These are phyloP conservation scores for Andrena haemorrhoa DNA, from an alignment of 2,888 invertebrate genomes.

Conservation along the genomic window DNA sequence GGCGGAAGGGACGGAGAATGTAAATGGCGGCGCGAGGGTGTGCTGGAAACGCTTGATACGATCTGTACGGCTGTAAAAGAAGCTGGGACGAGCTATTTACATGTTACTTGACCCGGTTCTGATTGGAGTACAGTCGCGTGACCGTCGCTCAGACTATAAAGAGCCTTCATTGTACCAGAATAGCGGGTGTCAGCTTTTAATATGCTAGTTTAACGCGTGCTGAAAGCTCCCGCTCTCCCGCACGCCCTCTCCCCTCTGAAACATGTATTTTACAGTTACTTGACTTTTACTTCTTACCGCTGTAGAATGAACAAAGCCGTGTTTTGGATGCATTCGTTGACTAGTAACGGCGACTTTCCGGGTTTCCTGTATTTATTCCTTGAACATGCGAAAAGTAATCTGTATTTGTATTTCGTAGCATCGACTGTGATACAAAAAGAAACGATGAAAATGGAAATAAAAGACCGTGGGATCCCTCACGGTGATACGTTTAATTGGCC, in stretches of 20 bases:
- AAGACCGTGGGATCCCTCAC: slow-evolving; percentile 32
- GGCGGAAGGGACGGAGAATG: not conserved
- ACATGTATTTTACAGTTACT: slow-evolving; percentile 18
- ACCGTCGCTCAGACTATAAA: slow-evolving; percentile 10
- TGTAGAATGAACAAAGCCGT: not conserved
- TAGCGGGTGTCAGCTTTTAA: slow-evolving; percentile 27
- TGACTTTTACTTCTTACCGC: not conserved
- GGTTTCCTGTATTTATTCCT: slow-evolving; percentile 48
- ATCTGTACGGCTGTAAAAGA: not conserved
- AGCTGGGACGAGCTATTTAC: slow-evolving; percentile 12
- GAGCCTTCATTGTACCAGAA: slow-evolving; percentile 15
- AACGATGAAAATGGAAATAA: slow-evolving; percentile 53
- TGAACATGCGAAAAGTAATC: slow-evolving; percentile 44
- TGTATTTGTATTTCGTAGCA: slow-evolving; percentile 65
- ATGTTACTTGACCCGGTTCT: slow-evolving; percentile 24
- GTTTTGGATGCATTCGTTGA: not conserved
- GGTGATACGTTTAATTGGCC: slow-evolving; percentile 17
- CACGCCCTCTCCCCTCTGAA: not conserved
- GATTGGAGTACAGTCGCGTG: slow-evolving; percentile 34
- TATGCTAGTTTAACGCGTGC: slow-evolving; percentile 20
- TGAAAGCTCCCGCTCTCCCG: not conserved
- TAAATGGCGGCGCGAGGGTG: not conserved
- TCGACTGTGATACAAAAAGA: slow-evolving; percentile 66
- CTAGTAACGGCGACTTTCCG: slow-evolving; percentile 6
- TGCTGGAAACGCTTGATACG: not conserved